phyloP scores from a whole-genome alignment of 2,888 invertebrate genomes.

The Parasteatoda lunata region DNA sequence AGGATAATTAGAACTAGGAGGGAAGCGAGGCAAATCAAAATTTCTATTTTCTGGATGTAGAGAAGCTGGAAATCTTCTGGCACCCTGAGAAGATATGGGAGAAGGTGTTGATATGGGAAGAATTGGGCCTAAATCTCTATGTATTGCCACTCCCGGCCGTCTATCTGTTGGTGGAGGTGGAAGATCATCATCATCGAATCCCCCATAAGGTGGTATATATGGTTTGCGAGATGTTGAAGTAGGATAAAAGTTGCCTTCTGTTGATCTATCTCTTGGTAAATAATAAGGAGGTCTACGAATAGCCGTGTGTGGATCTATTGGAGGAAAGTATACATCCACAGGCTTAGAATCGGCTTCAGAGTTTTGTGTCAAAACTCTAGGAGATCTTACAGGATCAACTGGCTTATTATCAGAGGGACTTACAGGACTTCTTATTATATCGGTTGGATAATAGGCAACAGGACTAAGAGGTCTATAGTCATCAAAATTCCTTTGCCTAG shows the following conservation, averaged over 20 bases:
- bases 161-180: constrained; percentile 25
- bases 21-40: constrained; percentile 28
- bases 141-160: constrained; percentile 33
- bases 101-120: background rate
- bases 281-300: constrained; percentile 27
- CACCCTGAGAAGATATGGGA: constrained; percentile 8
- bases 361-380: constrained; percentile 12
- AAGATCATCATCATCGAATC: constrained; percentile 50
- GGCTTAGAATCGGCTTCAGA: constrained; percentile 17
- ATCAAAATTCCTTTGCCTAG: constrained; percentile 30
- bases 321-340: constrained; percentile 45
- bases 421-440: background rate
- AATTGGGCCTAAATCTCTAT: constrained; percentile 23
- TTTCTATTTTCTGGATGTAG: constrained; percentile 15
- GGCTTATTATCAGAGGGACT: background rate
- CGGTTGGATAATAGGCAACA: constrained; percentile 46
- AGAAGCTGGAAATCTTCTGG: constrained; percentile 23
- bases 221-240: constrained; percentile 47
- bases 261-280: constrained; percentile 4
- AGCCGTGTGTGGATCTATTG: constrained; percentile 44
- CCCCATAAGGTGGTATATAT: constrained; percentile 55
- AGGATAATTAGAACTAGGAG: constrained; percentile 11
- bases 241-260: constrained; percentile 6
- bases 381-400: background rate
- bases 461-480: constrained; percentile 54